Conservation (phyloP, 2,113 vertebrate species). For the Varanus komodoensis region DNA sequence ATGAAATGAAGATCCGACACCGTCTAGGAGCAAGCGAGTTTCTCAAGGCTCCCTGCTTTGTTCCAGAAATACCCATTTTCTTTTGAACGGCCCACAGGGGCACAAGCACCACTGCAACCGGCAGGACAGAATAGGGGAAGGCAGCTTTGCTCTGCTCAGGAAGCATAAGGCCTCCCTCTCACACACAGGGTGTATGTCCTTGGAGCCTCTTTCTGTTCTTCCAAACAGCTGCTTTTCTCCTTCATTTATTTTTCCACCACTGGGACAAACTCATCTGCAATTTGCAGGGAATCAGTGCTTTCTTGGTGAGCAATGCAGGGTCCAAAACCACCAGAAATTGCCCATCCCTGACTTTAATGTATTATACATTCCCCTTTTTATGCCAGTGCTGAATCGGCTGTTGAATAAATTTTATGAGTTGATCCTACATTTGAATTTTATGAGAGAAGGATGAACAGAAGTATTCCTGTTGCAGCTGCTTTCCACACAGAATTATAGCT, state of each 20-base stretch:
- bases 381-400: not conserved
- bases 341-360: not conserved
- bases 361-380: not conserved
- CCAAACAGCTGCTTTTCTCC: too few relatives aligned
- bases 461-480: too few relatives aligned
- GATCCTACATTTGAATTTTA: not conserved
- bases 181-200: too few relatives aligned
- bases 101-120: too few relatives aligned
- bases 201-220: too few relatives aligned
- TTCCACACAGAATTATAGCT: not conserved
- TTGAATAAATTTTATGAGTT: not conserved
- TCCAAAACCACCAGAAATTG: too few relatives aligned
- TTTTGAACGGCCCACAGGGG: not conserved
- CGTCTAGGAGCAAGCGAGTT: not conserved
- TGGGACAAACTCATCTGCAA: too few relatives aligned
- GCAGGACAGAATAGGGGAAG: not conserved
- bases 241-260: too few relatives aligned
- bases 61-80: not conserved
- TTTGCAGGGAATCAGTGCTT: too few relatives aligned
- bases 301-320: too few relatives aligned
- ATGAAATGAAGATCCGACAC: slow-evolving; percentile 8
- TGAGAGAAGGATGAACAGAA: not conserved
- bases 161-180: too few relatives aligned
- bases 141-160: too few relatives aligned
- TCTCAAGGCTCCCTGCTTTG: not conserved